phyloP scores from a whole-genome alignment of 2,888 invertebrate species.

The Tetheella fluctuosa region DNA sequence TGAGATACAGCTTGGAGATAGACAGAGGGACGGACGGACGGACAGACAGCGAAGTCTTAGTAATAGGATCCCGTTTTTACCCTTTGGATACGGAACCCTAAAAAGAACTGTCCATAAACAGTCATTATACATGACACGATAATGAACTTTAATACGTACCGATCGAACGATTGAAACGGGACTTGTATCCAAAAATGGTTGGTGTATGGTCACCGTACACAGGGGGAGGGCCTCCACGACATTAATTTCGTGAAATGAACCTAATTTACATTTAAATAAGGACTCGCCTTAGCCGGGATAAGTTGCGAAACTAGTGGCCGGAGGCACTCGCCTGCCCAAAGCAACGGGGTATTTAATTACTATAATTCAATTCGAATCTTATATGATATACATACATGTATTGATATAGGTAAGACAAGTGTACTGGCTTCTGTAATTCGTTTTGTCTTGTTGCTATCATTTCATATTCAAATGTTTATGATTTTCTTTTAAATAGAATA shows the following conservation, averaged over 20 bases:
- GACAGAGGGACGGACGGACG: no score
- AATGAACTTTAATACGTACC: slow-evolving; percentile 51
- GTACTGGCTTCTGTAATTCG: not conserved
- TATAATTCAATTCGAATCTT: slow-evolving; percentile 80
- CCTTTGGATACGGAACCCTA: no score
- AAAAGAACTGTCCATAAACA: slow-evolving; percentile 42
- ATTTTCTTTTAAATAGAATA: no score
- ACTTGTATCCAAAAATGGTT: slow-evolving; percentile 42
- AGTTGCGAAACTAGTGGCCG: slow-evolving; percentile 83
- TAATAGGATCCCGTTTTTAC: no score
- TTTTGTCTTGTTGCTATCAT: slow-evolving; percentile 18
- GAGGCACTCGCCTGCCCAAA: slow-evolving; percentile 77
- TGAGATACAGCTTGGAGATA: no score
- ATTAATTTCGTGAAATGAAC: slow-evolving; percentile 95
- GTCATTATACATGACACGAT: slow-evolving; percentile 53
- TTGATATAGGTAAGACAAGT: slow-evolving; percentile 27
- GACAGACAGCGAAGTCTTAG: no score
- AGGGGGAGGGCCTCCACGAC: slow-evolving; percentile 86
- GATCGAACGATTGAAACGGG: slow-evolving; percentile 28
- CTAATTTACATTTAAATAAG: slow-evolving; percentile 96
- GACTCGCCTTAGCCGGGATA: slow-evolving; percentile 85
- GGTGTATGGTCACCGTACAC: slow-evolving; percentile 60
- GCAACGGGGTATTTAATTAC: slow-evolving; percentile 80
- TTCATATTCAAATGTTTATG: not conserved
- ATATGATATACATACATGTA: slow-evolving; percentile 39